Evolutionary conservation across 2,113 vertebrate species (phyloP), one percentile per base, ranked within the genome.

Genomic region (Climacteris rufus): DNA sequence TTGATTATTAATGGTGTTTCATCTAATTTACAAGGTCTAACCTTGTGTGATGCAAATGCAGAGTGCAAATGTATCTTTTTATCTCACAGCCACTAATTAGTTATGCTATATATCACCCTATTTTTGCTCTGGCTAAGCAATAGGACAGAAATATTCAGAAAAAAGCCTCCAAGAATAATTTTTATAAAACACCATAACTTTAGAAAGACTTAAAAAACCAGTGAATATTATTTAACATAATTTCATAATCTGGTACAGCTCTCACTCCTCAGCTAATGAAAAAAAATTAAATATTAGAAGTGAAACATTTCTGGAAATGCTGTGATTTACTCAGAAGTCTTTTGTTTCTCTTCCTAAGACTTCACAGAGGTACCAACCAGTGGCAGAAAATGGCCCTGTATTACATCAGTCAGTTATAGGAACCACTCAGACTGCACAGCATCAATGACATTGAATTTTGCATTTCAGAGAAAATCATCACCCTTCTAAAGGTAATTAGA

Each of bases 1-100:
- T 93, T 97, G 97, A 97, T 98, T 97, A 97, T 98, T 96, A 97
- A 96, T 93, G 95, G 89, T 47, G 64, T 89, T 96, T 94, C 96
- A 89, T 96, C 87, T 92, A 69, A 44, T 97, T 96, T 96, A 81
- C 89, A 76, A 95, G 94, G 90, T 83, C 77, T 96, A 94, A 98
- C 97, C 94, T 97, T 89, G 42, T 79, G 57, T 16, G 42, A 94
- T 85, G 93, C 89, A 94, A 71, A 82, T 25, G 76, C 59, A 85
- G 78, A 94, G 70, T 22, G 20, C 89, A 94, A 93, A 54, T 57
- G 87, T 82, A 95, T 88, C 83, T 97, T 96, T 98, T 97, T 91
- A 93, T 97, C 94, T 97, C 85, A 59, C 90, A 50, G 65, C 54
- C 76, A 93, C 93, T 97, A 95, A 97, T 98, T 95, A 96, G 92